Conservation (phyloP, 2,113 vertebrate species). For the Stictonetta naevosa region DNA sequence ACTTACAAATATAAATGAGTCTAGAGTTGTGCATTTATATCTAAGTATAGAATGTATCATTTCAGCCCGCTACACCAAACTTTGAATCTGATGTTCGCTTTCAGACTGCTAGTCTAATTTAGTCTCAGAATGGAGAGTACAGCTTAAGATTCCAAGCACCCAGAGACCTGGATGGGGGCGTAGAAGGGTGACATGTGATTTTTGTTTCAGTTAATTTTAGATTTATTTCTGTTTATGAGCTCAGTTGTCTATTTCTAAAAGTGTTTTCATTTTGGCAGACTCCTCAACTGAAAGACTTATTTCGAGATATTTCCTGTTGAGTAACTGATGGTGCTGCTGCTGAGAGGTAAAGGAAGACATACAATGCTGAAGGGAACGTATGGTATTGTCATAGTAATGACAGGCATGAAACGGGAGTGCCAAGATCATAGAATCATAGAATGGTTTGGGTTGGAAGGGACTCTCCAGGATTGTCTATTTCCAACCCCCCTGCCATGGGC, state of each 20-base stretch:
- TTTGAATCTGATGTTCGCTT: slow-evolving; percentile 37
- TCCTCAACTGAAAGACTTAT: slow-evolving; percentile 51
- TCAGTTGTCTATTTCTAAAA: slow-evolving; percentile 68
- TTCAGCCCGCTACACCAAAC: not conserved
- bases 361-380: slow-evolving; percentile 20
- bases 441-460: too few species aligned
- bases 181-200: slow-evolving; percentile 39
- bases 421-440: not conserved
- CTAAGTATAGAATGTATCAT: not conserved
- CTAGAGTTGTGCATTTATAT: slow-evolving; percentile 11
- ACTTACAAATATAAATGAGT: slow-evolving; percentile 11
- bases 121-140: slow-evolving; percentile 5
- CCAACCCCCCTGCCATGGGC: too few species aligned
- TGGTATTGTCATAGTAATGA: slow-evolving; percentile 28
- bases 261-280: slow-evolving; percentile 55
- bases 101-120: slow-evolving; percentile 4
- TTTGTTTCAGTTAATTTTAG: slow-evolving; percentile 57
- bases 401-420: slow-evolving; percentile 22
- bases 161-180: not conserved
- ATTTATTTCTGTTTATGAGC: slow-evolving; percentile 65
- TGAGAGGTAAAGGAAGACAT: slow-evolving; percentile 32
- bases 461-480: too few species aligned
- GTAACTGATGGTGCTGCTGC: slow-evolving; percentile 42
- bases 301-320: slow-evolving; percentile 57
- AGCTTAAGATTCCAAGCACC: slow-evolving; percentile 18